Evolutionary conservation across 2,113 vertebrate genomes (phyloP), one percentile per base, ranked within the genome.

Genomic region (Tragulus kanchil): DNA sequence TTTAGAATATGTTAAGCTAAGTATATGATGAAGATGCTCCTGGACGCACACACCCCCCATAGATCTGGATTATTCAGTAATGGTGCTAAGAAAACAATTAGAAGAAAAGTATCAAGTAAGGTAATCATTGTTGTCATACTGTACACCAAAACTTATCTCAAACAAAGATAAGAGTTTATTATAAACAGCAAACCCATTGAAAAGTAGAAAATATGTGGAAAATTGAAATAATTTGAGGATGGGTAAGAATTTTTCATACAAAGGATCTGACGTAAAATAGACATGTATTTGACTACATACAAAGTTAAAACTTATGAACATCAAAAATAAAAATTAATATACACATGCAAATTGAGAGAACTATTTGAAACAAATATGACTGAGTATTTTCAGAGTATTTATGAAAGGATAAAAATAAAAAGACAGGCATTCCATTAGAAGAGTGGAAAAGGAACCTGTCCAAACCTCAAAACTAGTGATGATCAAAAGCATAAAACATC

Each of bases 241-340:
- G 2, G 48, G 9, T 13, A 91, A 54, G 58, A 90, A 79, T 4
- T 61, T 94, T 61, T 61, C 54, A 69, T 4, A 79, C 4, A 42
- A 69, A 50, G 26, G 6, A 62, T 92, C 61, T n/a, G 54, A 52
- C 67, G 77, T 79, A 69, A 85, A 97, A 73, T 85, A 50, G 56
- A 75, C 62, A 31, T 4, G 36, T n/a, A 52, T 94, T 96, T 75
- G 45, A 90, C 93, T 94, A 86, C 15, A 86, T 89, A 52, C 26
- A 64, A 81, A 78, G 75, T 95, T 69, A 58, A 93, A 91, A 81
- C 26, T 73, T 62, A 83, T 5, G 21, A 85, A 82, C 56, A 86
- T 85, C 26, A 85, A 89, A 93, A 93, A 78, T 77, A n/a, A 92
- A 95, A 88, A 21, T 65, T 69, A 84, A 91, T 78, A 96, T 28